Evolutionary conservation across 2,797 vertebrate genomes (phyloP), one percentile per base, ranked within the genome.

Genomic region (Enteromius treurensis): DNA sequence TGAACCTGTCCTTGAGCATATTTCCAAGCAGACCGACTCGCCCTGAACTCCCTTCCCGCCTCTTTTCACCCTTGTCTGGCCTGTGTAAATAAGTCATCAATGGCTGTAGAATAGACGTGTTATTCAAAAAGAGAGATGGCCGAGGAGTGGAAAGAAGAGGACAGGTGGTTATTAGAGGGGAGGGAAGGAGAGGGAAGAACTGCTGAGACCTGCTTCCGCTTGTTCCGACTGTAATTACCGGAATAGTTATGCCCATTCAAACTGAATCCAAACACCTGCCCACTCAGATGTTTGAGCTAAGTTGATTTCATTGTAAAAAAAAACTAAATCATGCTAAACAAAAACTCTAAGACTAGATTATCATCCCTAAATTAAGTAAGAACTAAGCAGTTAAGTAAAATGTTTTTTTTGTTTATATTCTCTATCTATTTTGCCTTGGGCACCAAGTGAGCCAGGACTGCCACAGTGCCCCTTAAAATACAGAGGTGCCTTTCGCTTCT

Each of bases 71-170:
- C 45, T 42, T 75, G 77, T 34, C 53, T 62, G 84, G 82, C 80
- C 89, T 90, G 88, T 89, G 89, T 92, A 91, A 93, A 92, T 90
- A 92, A 91, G 88, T 89, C 90, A 87, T 91, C 90, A 89, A 88
- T 86, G 90, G 85, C 88, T 90, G 90, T 86, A 88, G 79, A 84
- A 79, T 75, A 86, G 86, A 88, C 70, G 86, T 84, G 83, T 87
- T 89, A 88, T 88, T 88, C 86, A 77, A 89, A 90, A 87, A 90
- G 90, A 92, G 90, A 90, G 88, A 92, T 87, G 86, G 89, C 89
- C 49, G 75, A 65, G 51, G 42, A 77, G 15, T 53, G 42, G 26
- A 73, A 45, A 58, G 65, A 29, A 53, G 42, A 32, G 55, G 21
- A 42, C 26, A 81, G 64, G 81, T 77, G 75, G 34, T 70, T 69